Base-by-base conservation (phyloP, 2,888 invertebrate species). In the Sycophila texana region DNA sequence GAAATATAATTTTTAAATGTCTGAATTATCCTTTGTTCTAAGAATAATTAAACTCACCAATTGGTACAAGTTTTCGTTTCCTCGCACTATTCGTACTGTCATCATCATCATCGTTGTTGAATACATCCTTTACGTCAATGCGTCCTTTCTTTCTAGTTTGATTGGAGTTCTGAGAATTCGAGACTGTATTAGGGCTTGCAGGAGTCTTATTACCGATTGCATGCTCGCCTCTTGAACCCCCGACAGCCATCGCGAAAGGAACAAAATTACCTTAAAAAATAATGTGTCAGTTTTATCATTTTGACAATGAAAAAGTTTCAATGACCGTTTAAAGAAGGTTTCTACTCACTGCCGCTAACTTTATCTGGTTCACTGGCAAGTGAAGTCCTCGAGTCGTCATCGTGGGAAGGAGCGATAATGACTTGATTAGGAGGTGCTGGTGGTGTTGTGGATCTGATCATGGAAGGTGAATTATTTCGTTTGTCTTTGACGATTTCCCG, bases 61-160 rank as follows among this genome's bases (percentile, higher is more conserved):
- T 91, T 84, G 95, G 95, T 88, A 95, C 95, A 85, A 96, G 91
- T 92, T 96, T 96, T 84, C 96, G 92, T 91, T 95, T 95, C 89
- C 95, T 95, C 75, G 88, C 84, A 70, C 89, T 90, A 83, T 88
- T 91, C 66, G 90, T 87, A 80, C 91, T 92, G 77, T 94, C 94
- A 82, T 92, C 93, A 84, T 95, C 95, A 84, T 96, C 96, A 84
- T 96, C 96, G 79, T 95, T 95, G 90, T 96, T 96, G 88, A 97
- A 97, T 4, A 97, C 96, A 86, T 96, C 96, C 83, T 95, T 94
- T 0, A 97, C 94, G 83, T 95, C 95, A 81, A 96, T 92, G 10
- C 90, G 89, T 65, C 86, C 87, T 89, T 95, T 96, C 91, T 95
- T 96, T 86, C 95, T 94, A 82, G 92, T 91, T 75, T 87, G 86